These are phyloP conservation scores for Oxystoma pomonae DNA, from an alignment of 2,888 invertebrate genomes.

Conservation along the genomic window DNA sequence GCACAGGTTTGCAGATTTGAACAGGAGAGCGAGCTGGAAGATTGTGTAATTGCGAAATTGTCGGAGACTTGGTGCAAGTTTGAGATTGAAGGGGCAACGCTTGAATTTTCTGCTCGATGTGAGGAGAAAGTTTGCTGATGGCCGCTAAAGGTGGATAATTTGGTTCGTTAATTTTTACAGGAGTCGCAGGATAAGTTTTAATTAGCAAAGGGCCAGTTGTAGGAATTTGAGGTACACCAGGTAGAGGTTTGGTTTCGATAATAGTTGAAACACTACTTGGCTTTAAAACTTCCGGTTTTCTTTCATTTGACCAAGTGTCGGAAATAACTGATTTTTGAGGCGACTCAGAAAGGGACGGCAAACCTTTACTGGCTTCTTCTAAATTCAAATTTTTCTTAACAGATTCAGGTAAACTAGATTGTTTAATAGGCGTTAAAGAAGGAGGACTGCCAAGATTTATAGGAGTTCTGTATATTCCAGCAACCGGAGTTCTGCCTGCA, in stretches of 20 bases:
- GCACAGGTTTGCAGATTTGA: conserved; percentile 29
- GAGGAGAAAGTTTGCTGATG: conserved; percentile 19
- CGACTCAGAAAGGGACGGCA: conserved; percentile 31
- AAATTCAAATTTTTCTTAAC: conserved; percentile 27
- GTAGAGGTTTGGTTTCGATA: conserved; percentile 17
- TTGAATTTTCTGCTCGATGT: conserved; percentile 19
- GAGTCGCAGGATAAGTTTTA: conserved; percentile 31
- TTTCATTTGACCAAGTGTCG: conserved; percentile 32
- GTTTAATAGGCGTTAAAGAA: conserved; percentile 43
- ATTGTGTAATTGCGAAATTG: conserved; percentile 33
- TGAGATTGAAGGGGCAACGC: conserved; percentile 14
- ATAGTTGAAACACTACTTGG: too few relatives aligned
- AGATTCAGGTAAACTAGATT: conserved; percentile 17
- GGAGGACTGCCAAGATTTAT: conserved; percentile 43
- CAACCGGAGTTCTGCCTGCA: conserved; percentile 36
- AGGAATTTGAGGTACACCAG: conserved; percentile 18
- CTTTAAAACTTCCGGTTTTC: conserved; percentile 16
- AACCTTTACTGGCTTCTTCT: conserved; percentile 20
- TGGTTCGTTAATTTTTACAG: conserved; percentile 33
- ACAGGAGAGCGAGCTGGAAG: conserved; percentile 35
- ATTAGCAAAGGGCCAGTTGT: conserved; percentile 29
- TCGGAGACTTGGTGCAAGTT: conserved; percentile 25
- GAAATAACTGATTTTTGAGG: conserved; percentile 33
- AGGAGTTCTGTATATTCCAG: conserved; percentile 2
- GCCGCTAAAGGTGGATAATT: conserved; percentile 28